Percentiles rank a stretch among this genome's conserved stretches.
Conservation (phyloP, 2,797 vertebrate genomes). For the Rhincodon typus region DNA sequence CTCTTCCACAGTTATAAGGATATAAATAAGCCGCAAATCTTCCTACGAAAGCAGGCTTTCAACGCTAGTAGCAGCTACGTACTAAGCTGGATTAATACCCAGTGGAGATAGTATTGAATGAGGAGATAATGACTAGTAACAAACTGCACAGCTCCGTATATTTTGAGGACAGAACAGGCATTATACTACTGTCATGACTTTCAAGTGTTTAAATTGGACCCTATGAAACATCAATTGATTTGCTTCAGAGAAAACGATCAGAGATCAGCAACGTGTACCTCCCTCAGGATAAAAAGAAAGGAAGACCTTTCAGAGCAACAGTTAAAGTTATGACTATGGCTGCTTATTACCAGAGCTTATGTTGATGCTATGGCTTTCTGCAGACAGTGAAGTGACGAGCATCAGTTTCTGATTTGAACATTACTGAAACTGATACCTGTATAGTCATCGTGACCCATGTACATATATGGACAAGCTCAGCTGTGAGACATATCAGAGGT, state of each 20-base stretch:
- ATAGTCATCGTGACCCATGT: background rate
- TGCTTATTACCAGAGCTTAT: background rate
- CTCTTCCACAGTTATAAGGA: conserved; percentile 79
- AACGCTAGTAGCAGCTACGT: conserved; percentile 84
- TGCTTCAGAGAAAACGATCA: background rate
- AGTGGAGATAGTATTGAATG: conserved; percentile 58
- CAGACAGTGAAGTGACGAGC: background rate
- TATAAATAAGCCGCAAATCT: conserved; percentile 69
- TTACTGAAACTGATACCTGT: background rate
- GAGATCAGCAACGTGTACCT: background rate
- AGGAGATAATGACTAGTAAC: background rate
- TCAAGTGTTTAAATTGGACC: background rate
- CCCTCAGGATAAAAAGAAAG: background rate
- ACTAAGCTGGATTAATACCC: conserved; percentile 84
- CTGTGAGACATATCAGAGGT: background rate
- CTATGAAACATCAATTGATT: background rate
- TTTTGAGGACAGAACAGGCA: background rate
- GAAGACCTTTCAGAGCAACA: background rate
- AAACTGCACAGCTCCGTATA: background rate
- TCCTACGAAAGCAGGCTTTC: conserved; percentile 76
- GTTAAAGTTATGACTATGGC: background rate
- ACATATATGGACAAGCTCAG: background rate
- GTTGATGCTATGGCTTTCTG: background rate
- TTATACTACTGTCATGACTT: background rate
- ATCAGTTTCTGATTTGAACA: background rate